Percentiles rank a stretch among this genome's conserved stretches.
Conservation (phyloP, 2,888 invertebrate genomes). For the Philaethria dido region DNA sequence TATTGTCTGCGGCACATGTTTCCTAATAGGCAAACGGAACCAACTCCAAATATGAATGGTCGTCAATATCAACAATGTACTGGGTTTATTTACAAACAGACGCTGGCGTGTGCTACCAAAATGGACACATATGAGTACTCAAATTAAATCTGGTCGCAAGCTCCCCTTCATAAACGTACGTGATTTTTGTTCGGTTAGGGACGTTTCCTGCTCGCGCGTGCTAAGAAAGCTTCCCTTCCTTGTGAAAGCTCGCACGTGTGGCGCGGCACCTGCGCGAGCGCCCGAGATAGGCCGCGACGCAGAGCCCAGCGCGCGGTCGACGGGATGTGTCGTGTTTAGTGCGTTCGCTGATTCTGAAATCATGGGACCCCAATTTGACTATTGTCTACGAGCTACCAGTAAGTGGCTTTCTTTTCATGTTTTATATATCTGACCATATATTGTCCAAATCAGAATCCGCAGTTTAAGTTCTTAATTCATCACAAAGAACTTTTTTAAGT, state of each 20-base stretch:
- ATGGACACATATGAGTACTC: constrained; percentile 61
- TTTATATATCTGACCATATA: too few species aligned
- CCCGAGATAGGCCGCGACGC: constrained; percentile 50
- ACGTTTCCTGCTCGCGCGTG: constrained; percentile 66
- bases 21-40: constrained; percentile 45
- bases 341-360: constrained; percentile 42
- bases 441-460: too few species aligned
- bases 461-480: too few species aligned
- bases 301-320: constrained; percentile 71
- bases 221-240: constrained; percentile 63
- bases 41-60: constrained; percentile 64
- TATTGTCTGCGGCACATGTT: constrained; percentile 18
- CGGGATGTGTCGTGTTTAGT: constrained; percentile 75
- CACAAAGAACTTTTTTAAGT: too few species aligned
- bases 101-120: constrained; percentile 64
- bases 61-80: constrained; percentile 63
- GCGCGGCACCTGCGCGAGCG: constrained; percentile 70
- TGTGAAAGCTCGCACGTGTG: constrained; percentile 76
- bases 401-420: constrained; percentile 51
- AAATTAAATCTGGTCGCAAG: constrained; percentile 64
- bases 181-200: constrained; percentile 47
- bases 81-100: constrained; percentile 79
- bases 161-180: constrained; percentile 51
- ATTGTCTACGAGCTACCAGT: constrained; percentile 78
- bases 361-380: constrained; percentile 81